A percentile compares a stretch with the other conserved stretches of the same genome.
These are phyloP conservation scores for Silurus lanzhouensis DNA, from an alignment of 2,797 vertebrate genomes.

Conservation along the genomic window DNA sequence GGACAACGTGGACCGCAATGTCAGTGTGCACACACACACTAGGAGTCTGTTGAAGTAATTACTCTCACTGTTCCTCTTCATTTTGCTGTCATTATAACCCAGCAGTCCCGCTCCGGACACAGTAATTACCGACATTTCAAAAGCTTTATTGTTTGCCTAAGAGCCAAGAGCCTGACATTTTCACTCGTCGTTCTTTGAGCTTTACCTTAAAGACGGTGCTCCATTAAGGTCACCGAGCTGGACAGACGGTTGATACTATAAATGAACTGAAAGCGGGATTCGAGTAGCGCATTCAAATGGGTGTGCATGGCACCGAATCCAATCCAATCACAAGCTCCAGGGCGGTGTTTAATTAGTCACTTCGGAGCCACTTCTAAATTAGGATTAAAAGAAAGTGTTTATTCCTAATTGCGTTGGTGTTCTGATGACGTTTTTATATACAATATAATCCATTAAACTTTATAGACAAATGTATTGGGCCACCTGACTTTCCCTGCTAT, in stretches of 20 bases:
- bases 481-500: too few species aligned
- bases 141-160: conserved; percentile 23
- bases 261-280: background rate
- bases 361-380: too few species aligned
- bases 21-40: background rate
- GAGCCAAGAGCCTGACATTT: conserved; percentile 17
- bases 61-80: conserved; percentile 20
- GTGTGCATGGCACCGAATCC: background rate
- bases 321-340: background rate
- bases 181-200: background rate
- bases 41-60: background rate
- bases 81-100: conserved; percentile 20
- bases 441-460: too few species aligned
- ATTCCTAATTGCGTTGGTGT: too few species aligned
- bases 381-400: too few species aligned
- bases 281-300: background rate
- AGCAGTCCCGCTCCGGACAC: background rate
- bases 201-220: background rate
- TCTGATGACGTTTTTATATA: too few species aligned
- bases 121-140: conserved; percentile 16
- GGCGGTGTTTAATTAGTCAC: too few species aligned
- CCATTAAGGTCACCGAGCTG: conserved; percentile 6
- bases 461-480: too few species aligned
- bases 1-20: background rate
- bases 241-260: background rate